Base-by-base conservation (phyloP, 1,140 invertebrate species). In the Pseudomyrmex concolor region DNA sequence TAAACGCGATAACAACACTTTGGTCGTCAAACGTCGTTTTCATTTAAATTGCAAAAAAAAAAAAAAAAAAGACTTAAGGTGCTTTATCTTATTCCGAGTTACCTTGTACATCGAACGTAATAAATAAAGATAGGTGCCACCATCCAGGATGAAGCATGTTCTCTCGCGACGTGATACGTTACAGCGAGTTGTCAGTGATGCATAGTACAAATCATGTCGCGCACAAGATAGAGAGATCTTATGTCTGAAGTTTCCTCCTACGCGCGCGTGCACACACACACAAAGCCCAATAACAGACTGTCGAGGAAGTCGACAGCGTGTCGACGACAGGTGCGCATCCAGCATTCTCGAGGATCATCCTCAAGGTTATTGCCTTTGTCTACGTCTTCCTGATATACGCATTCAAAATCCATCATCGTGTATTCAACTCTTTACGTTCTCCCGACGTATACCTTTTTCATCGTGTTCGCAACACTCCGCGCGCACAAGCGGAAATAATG, bases 271-370 rank as follows among this genome's bases (percentile, higher is more conserved):
- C 66, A 68, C 72, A 67, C 73, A 84, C 67, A 45, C 51, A 48
- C 57, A 77, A 85, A 85, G 60, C 66, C 50, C n/a, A 85, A 88
- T 87, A 88, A 85, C 62, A 70, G 54, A 82, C 76, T 57, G 84
- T 59, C 67, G 74, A 74, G 54, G 25, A 54, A 63, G 68, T 13
- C 25, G 57, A 67, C 13, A 70, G 48, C 22, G 17, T 64, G 62
- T 80, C 55, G 22, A 51, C 72, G 82, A 78, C 77, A 87, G 83
- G 34, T 77, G 67, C 43, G 17, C 51, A 81, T 87, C 55, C 86
- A 76, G 85, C 66, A 68, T 62, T 43, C 76, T 84, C 55, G 15
- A 85, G 48, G 3, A 85, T 87, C 68, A 85, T 83, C 59, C 57
- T 45, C 64, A 59, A 72, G 45, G 72, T 78, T 68, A 82, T 88